Evolutionary conservation across 2,797 vertebrate species (phyloP), one percentile per base, ranked within the genome.

Genomic region (Arrhamphus sclerolepis): DNA sequence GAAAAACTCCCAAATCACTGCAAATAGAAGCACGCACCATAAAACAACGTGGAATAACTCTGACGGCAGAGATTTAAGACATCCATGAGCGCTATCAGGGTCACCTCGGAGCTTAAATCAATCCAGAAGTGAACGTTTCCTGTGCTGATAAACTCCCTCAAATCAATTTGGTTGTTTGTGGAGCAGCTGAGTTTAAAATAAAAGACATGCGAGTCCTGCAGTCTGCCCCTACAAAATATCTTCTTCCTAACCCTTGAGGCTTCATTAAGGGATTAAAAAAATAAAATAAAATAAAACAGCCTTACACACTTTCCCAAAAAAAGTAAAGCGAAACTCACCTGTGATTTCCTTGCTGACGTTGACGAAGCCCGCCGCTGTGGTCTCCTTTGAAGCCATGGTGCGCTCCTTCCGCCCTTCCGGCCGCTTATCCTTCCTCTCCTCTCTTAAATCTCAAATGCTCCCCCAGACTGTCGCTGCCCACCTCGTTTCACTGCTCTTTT

Each of bases 361-460:
- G 54, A 77, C 69, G 68, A 91, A 92, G 46, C 84, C 85, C 51
- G 84, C 62, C 18, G 88, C 67, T 5, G 80, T 59, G 78, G 28
- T 81, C 46, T 93, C 92, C 66, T 91, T 92, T 10, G 88, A 83
- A 76, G 92, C 92, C 92, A 93, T 93, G 72, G 83, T 84, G 76
- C 73, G 77, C 73, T 79, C 65, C 71, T 59, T 46, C 63, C 58
- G 60, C 68, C 70, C 63, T 73, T 59, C 78, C 72, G 9, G 48
- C 60, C 53, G 56, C 55, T 66, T 60, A 55, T 69, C 47, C 43
- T 19, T 48, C 8, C 18, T 46, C 17, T 43, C 41, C 42, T 22
- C 20, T 53, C 40, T 34, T 50, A 29, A 18, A 18, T 9, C 1
- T 19, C 2, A 42, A 47, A 47, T 22, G 50, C 61, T 42, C 46